Evolutionary conservation across 2,888 invertebrate genomes (phyloP).

Genomic region (Xanthorhoe spadicearia): DNA sequence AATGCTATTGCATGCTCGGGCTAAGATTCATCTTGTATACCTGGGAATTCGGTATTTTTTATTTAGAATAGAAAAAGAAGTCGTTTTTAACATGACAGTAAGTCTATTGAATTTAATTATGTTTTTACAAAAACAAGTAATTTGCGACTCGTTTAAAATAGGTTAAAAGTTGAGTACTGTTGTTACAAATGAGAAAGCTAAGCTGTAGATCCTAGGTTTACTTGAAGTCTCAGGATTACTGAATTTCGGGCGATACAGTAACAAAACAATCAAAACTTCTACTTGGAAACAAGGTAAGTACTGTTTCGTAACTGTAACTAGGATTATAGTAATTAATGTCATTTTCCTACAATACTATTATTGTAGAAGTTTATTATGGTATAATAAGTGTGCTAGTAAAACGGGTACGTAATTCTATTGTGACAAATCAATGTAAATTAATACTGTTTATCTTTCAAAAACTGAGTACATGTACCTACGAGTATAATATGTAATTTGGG

Average conservation of each 20-base stretch:
- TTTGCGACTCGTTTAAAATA: too few relatives aligned
- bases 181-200: background rate
- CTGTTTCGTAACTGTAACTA: slow-evolving; percentile 12
- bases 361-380: background rate
- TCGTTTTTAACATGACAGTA: too few relatives aligned
- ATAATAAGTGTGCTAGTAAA: background rate
- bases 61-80: too few relatives aligned
- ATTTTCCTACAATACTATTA: background rate
- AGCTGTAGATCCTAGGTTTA: background rate
- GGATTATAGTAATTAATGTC: slow-evolving; percentile 3
- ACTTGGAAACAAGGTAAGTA: slow-evolving; percentile 5
- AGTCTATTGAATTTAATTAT: too few relatives aligned
- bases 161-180: background rate
- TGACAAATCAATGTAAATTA: too few relatives aligned
- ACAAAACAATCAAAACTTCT: slow-evolving; percentile 3
- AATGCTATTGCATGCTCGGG: too few relatives aligned
- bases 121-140: too few relatives aligned
- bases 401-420: background rate
- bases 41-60: too few relatives aligned
- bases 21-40: too few relatives aligned
- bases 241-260: slow-evolving; percentile 1
- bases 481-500: too few relatives aligned
- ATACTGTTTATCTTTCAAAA: too few relatives aligned
- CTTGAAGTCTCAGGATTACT: background rate
- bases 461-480: too few relatives aligned